Conservation (phyloP, 2,888 invertebrate genomes). For the Cetonia aurata region DNA sequence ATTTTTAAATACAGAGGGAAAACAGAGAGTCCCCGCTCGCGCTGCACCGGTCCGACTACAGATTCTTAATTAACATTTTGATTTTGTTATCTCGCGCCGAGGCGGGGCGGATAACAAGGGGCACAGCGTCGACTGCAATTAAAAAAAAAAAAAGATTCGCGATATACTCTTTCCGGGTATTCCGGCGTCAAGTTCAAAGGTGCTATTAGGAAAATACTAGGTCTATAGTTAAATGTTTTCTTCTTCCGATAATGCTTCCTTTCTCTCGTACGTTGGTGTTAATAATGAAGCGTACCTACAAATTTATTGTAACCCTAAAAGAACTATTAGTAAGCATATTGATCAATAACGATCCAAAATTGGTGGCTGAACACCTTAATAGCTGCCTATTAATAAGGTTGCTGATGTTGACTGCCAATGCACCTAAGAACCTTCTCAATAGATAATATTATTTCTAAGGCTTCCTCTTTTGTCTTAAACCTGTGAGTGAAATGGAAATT, state of each 20-base stretch:
- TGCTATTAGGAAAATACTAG: background rate
- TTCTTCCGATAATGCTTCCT: background rate
- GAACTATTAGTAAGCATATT: no score
- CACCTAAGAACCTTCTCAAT: no score
- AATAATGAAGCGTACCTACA: no score
- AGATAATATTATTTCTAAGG: no score
- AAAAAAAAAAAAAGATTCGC: constrained; percentile 61
- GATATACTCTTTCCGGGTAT: constrained; percentile 53
- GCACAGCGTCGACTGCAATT: constrained; percentile 60
- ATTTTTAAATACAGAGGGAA: constrained; percentile 61
- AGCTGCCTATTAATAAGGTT: no score
- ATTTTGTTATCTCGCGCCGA: constrained; percentile 65
- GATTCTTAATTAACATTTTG: constrained; percentile 68
- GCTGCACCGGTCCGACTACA: constrained; percentile 47
- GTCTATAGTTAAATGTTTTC: no score
- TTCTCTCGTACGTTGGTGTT: background rate
- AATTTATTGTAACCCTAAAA: no score
- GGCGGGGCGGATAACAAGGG: background rate
- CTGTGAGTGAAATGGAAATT: no score
- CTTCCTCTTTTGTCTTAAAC: no score
- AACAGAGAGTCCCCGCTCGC: constrained; percentile 55
- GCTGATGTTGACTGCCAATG: no score
- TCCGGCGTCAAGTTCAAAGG: background rate
- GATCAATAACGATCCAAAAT: no score
- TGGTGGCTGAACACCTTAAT: no score